Percentiles rank a stretch among this genome's conserved stretches.
Evolutionary conservation across 1,140 invertebrate genomes (phyloP).

Genomic region (Episyrphus balteatus): DNA sequence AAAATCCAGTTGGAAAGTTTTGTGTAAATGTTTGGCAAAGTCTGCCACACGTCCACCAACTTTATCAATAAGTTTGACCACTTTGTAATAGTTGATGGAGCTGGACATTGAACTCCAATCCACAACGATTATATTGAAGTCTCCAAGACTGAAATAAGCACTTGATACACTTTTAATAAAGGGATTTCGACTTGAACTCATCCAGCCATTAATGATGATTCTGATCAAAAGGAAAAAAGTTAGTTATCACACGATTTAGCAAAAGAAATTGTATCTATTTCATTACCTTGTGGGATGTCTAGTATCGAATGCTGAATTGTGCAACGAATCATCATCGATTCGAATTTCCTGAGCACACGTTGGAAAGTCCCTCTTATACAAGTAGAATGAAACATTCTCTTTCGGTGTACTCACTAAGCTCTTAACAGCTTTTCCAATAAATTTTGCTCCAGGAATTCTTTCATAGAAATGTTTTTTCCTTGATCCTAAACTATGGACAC

Average conservation of each 20-base stretch:
- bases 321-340: slow-evolving; percentile 16
- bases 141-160: slow-evolving; percentile 30
- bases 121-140: slow-evolving; percentile 47
- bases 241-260: neutral
- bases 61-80: slow-evolving; percentile 28
- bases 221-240: slow-evolving; percentile 8
- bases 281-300: slow-evolving; percentile 27
- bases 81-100: slow-evolving; percentile 28
- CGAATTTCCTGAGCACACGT: slow-evolving; percentile 29
- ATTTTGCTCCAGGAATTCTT: no score
- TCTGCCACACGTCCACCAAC: slow-evolving; percentile 22
- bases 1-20: slow-evolving; percentile 20
- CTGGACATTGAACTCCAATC: slow-evolving; percentile 43
- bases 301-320: slow-evolving; percentile 24
- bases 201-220: slow-evolving; percentile 35
- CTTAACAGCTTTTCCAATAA: no score
- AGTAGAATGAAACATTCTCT: slow-evolving; percentile 11
- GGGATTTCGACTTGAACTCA: slow-evolving; percentile 32
- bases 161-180: slow-evolving; percentile 28
- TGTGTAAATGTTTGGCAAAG: slow-evolving; percentile 35
- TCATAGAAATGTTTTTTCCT: no score
- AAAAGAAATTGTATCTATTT: neutral
- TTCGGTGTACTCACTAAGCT: no score
- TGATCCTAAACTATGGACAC: no score
- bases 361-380: slow-evolving; percentile 29